Conservation (phyloP, 1,140 invertebrate species). For the Hypsibius dujardini region DNA sequence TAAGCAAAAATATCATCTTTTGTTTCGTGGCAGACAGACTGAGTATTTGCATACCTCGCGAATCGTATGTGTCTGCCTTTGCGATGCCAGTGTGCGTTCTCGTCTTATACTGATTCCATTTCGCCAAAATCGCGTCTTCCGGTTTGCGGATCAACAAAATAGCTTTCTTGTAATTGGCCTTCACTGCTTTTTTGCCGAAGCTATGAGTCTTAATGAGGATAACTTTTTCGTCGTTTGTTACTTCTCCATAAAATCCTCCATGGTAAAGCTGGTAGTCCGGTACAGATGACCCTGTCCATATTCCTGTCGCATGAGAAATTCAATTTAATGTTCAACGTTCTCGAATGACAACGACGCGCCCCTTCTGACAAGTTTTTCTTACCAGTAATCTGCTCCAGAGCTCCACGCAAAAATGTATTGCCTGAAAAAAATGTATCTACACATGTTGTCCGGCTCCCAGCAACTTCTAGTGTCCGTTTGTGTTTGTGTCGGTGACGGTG, state of each 20-base stretch:
- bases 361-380: background rate
- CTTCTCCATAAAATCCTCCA: slow-evolving; percentile 10
- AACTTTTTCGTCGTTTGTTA: background rate
- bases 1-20: background rate
- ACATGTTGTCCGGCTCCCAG: too few relatives aligned
- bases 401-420: background rate
- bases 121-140: slow-evolving; percentile 13
- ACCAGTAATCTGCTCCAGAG: slow-evolving; percentile 4
- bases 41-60: background rate
- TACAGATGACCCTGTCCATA: background rate
- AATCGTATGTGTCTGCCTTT: background rate
- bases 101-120: slow-evolving; percentile 16
- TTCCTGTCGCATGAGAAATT: background rate
- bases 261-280: slow-evolving; percentile 1
- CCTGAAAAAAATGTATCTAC: background rate
- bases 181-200: slow-evolving; percentile 6
- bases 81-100: slow-evolving; percentile 14
- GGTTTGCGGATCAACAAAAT: slow-evolving; percentile 1
- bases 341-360: background rate
- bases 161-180: slow-evolving; percentile 7
- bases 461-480: too few relatives aligned
- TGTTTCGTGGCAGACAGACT: background rate
- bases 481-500: too few relatives aligned
- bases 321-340: background rate
- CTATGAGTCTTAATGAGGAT: slow-evolving; percentile 1